Base-by-base conservation (phyloP, 2,888 invertebrate species). In the Hoplodrina ambigua region DNA sequence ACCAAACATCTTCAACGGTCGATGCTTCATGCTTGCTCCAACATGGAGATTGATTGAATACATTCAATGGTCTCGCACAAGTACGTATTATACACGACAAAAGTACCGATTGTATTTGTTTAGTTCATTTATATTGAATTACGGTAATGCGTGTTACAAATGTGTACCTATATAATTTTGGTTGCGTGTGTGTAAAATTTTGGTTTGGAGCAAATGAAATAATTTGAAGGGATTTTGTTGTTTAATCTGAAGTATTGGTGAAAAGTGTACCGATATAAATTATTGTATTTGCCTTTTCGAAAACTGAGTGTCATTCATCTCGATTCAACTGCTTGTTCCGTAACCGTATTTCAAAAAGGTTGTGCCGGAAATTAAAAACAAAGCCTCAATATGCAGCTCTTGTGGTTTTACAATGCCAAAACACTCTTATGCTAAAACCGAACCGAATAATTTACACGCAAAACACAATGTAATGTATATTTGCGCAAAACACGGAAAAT, bases 1-100 rank as follows among this genome's bases (percentile, higher is more conserved):
- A 72, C 89, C 90, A 92, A 93, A 94, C 94, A 92, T 90, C 93
- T 94, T 84, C 85, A 92, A 80, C 89, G 92, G 89, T 88, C 91
- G 89, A 89, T 77, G 76, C 76, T 76, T 76, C 75, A 50, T 87
- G 91, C 84, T 84, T 75, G 80, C 82, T 83, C 68, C 50, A 17
- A 62, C 73, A 54, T 25, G 64, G 62, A 78, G 70, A 77, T 79
- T 82, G 80, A 87, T 88, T 86, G 75, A 82, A 84, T 79, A 79
- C 78, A 72, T 79, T 81, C 63, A 84, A 80, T 81, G 77, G 77
- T 67, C 78, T 63, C 54, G 30, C 33, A 50, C 65, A 25, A 69
- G 61, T 56, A 61, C 50, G 59, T 55, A 67, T 82, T 70, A 55
- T 64, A 55, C 50, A 58, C 17, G 56, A 57, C 58, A 64, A 67